Evolutionary conservation across 2,113 vertebrate genomes (phyloP).

Genomic region (Paradoxurus hermaphroditus): DNA sequence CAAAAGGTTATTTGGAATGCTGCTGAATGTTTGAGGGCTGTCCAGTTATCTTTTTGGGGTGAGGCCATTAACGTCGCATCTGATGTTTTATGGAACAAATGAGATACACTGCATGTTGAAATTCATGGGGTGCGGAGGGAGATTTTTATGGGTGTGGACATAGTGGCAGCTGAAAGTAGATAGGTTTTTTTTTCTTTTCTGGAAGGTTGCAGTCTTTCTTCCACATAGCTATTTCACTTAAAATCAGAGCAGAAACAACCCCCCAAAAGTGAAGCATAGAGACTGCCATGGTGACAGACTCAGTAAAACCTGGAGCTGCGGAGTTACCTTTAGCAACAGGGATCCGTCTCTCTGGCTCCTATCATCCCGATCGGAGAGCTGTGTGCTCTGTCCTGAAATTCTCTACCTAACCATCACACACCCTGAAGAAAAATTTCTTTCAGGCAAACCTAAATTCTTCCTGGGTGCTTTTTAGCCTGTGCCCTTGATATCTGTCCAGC

Average conservation of each 20-base stretch:
- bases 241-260: background rate
- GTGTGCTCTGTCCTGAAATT: background rate
- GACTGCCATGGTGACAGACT: background rate
- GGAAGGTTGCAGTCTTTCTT: background rate
- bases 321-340: background rate
- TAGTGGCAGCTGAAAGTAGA: background rate
- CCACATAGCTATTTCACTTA: background rate
- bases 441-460: background rate
- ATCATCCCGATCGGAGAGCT: background rate
- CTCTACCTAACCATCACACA: background rate
- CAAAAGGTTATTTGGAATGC: constrained; percentile 41
- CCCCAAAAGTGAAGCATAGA: background rate
- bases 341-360: background rate
- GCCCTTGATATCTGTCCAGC: background rate
- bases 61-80: constrained; percentile 62
- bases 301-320: background rate
- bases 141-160: background rate
- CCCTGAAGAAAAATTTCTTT: background rate
- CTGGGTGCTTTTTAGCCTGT: background rate
- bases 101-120: constrained; percentile 75
- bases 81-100: constrained; percentile 50
- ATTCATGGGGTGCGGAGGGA: constrained; percentile 65
- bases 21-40: constrained; percentile 39
- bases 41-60: constrained; percentile 49
- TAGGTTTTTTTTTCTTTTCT: background rate